Evolutionary conservation across 1,140 invertebrate species (phyloP).

Genomic region (Megalopta genalis): DNA sequence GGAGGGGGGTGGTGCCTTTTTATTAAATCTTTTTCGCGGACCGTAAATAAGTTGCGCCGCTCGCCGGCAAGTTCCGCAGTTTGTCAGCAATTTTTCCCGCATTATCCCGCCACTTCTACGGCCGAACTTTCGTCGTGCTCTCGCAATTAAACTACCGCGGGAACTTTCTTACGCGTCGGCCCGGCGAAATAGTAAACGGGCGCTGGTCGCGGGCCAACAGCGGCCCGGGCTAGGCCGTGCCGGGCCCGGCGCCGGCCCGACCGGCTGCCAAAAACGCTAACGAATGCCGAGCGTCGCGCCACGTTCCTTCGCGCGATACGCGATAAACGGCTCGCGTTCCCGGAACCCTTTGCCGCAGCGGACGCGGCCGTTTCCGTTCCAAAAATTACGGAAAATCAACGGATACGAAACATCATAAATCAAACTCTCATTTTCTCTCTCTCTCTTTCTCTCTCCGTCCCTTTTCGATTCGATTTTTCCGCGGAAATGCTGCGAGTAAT

Average conservation of each 20-base stretch:
- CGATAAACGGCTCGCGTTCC: constrained; percentile 21
- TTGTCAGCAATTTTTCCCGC: constrained; percentile 45
- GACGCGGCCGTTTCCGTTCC: not conserved
- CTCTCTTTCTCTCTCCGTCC: too few species aligned
- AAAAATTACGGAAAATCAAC: not conserved
- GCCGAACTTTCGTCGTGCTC: constrained; percentile 19
- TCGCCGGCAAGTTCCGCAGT: constrained; percentile 26
- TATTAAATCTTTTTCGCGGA: constrained; percentile 35
- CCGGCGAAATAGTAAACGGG: constrained; percentile 42
- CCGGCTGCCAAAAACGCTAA: constrained; percentile 43
- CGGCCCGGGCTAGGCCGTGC: too few species aligned
- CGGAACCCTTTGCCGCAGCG: not conserved
- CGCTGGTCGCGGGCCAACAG: constrained; percentile 32
- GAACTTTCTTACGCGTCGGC: constrained; percentile 14
- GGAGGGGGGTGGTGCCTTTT: not conserved
- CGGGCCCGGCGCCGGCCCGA: too few species aligned
- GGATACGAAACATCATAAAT: not conserved
- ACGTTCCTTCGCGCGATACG: constrained; percentile 6
- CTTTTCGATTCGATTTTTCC: too few species aligned
- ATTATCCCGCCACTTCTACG: constrained; percentile 8
- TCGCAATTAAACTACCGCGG: constrained; percentile 34
- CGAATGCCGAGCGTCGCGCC: constrained; percentile 26
- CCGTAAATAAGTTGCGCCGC: constrained; percentile 28
- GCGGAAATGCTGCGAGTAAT: too few species aligned
- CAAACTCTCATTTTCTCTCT: too few species aligned